These are phyloP conservation scores for Metacarcinus magister DNA, from an alignment of 2,888 invertebrate species.

Conservation along the genomic window DNA sequence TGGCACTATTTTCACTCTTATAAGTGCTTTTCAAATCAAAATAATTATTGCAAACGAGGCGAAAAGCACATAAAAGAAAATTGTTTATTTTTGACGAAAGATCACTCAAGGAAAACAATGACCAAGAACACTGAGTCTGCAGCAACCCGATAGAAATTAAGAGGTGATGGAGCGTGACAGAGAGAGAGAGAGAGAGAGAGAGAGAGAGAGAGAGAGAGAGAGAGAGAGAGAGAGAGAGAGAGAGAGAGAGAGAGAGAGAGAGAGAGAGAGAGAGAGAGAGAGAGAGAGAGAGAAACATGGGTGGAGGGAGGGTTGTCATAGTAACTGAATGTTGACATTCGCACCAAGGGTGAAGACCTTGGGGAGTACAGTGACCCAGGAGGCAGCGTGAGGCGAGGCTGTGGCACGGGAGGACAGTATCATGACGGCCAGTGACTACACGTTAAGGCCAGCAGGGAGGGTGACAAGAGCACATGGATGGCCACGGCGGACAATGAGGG, in stretches of 20 bases:
- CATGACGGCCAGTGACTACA: neutral
- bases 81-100: neutral
- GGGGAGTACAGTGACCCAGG: neutral
- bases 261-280: neutral
- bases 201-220: slow-evolving; percentile 36
- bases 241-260: slow-evolving; percentile 33
- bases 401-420: neutral
- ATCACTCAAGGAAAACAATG: neutral
- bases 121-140: neutral
- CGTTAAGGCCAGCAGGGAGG: neutral
- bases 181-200: neutral
- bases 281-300: slow-evolving; percentile 10
- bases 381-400: neutral
- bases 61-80: neutral
- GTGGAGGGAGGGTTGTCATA: neutral
- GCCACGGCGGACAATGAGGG: too few species aligned
- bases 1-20: neutral
- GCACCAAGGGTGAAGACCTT: neutral
- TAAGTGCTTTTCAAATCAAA: neutral
- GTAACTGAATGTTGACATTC: neutral
- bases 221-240: slow-evolving; percentile 28
- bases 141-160: neutral
- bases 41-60: neutral
- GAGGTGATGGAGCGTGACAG: neutral
- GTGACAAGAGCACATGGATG: neutral